phyloP scores from a whole-genome alignment of 2,888 invertebrate genomes.

The Macropis europaea region DNA sequence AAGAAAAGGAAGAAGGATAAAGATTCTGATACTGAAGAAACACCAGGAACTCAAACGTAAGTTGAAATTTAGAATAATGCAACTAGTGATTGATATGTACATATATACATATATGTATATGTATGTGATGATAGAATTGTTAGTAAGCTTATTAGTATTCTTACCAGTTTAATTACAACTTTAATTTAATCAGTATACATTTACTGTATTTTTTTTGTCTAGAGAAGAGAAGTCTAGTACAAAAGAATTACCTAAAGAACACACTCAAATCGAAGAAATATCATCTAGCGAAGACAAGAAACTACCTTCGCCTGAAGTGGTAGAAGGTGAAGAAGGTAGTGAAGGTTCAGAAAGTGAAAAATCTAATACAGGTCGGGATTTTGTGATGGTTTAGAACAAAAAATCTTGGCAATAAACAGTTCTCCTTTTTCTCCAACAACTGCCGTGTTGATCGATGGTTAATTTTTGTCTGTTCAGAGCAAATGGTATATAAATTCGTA shows the following conservation, averaged over 20 bases:
- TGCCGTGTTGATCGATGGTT: constrained; percentile 44
- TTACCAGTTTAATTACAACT: too few relatives aligned
- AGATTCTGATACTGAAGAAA: constrained; percentile 88
- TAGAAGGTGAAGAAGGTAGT: constrained; percentile 72
- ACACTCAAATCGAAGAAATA: constrained; percentile 55
- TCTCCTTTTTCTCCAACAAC: constrained; percentile 41
- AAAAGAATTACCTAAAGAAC: constrained; percentile 46
- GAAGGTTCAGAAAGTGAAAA: constrained; percentile 89
- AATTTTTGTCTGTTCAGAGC: constrained; percentile 38
- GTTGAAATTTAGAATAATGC: background rate
- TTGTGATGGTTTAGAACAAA: constrained; percentile 89
- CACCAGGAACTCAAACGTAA: constrained; percentile 39
- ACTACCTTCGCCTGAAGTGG: constrained; percentile 49
- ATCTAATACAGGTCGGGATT: constrained; percentile 91
- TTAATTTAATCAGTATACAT: background rate
- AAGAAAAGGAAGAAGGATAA: constrained; percentile 90
- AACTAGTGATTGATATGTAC: background rate
- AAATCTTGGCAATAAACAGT: constrained; percentile 51
- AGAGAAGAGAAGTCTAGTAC: constrained; percentile 59
- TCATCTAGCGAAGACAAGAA: constrained; percentile 57
- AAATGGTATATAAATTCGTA: constrained; percentile 29
- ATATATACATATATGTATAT: too few relatives aligned
- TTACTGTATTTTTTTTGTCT: background rate
- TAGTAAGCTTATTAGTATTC: too few relatives aligned
- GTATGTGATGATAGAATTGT: too few relatives aligned